Base-by-base conservation (phyloP, 1,140 invertebrate genomes). In the Trypoxylus dichotomus region DNA sequence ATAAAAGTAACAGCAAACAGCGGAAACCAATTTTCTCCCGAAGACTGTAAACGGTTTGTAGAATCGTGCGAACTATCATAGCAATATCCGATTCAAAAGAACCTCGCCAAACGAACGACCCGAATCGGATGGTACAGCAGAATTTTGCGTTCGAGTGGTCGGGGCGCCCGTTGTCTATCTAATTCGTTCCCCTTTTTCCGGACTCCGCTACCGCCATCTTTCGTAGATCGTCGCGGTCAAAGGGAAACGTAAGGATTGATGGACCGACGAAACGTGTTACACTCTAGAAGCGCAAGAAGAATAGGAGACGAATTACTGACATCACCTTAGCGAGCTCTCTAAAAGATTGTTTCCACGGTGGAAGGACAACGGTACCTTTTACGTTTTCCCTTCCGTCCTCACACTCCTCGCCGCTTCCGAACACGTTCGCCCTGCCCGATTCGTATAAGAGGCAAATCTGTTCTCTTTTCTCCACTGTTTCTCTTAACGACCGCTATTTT, bases 261-360 rank as follows among this genome's bases (percentile, higher is more conserved):
- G 60, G 60, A 29, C 25, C 24, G 60, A 68, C 60, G 24, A 13
- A 29, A 68, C 60, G 60, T 68, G 60, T 68, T 68, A 68, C 60
- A 68, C 24, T 68, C 27, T 13, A 15, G 58, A n/a, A 60, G 58
- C n/a, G 58, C n/a, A 24, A 24, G n/a, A 60, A 68, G 60, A 68
- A 68, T 68, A 68, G 60, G 60, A 68, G 60, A 68, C 60, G 60
- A 68, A 68, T 68, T 29, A 68, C 60, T 24, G 60, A 68, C 60
- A 68, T 68, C 60, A 68, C 60, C 19, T 25, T 68, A 29, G 21
- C 27, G 60, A 27, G 60, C 60, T 68, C 60, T 68, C 60, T 68
- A 68, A 68, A 68, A 68, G 60, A 68, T 68, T 68, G 60, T 68
- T 68, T 68, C 60, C 21, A 24, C 60, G 60, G 24, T 25, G 27